phyloP scores from a whole-genome alignment of 2,113 vertebrate species.

The Eublepharis macularius region DNA sequence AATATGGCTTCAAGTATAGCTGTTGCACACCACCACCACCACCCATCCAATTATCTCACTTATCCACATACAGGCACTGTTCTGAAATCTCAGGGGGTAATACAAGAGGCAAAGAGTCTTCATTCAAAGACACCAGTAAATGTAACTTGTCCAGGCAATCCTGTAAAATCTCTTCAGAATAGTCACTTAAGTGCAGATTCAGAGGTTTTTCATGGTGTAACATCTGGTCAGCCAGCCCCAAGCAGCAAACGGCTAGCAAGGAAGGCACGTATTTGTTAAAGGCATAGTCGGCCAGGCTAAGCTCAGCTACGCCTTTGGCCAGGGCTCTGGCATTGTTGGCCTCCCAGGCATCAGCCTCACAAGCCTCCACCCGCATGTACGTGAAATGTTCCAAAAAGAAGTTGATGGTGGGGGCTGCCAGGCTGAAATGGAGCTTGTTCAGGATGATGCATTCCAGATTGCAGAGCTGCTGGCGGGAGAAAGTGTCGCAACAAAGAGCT shows the following conservation, averaged over 20 bases:
- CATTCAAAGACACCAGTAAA: conserved; percentile 85
- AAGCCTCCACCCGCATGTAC: conserved; percentile 57
- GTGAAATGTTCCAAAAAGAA: conserved; percentile 92
- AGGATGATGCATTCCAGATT: conserved; percentile 92
- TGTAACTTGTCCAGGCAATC: conserved; percentile 84
- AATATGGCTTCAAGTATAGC: neutral
- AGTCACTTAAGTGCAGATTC: conserved; percentile 61
- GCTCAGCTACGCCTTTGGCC: conserved; percentile 81
- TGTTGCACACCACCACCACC: too few species aligned
- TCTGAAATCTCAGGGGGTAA: conserved; percentile 54
- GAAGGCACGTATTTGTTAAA: conserved; percentile 87
- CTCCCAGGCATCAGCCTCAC: conserved; percentile 17
- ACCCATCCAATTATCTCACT: neutral
- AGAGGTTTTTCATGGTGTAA: conserved; percentile 54
- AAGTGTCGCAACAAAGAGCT: conserved; percentile 85
- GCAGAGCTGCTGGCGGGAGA: conserved; percentile 88
- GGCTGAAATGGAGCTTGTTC: conserved; percentile 82
- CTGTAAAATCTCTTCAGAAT: conserved; percentile 54
- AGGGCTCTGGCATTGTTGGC: conserved; percentile 68
- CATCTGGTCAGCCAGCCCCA: conserved; percentile 80
- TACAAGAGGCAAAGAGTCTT: conserved; percentile 68
- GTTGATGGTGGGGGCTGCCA: conserved; percentile 86
- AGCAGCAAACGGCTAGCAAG: conserved; percentile 82
- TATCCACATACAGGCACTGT: conserved; percentile 52
- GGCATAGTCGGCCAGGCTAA: conserved; percentile 91